Percentiles rank a stretch among this genome's conserved stretches.
phyloP scores from a whole-genome alignment of 2,888 invertebrate species.

The Caenorhabditis becei region DNA sequence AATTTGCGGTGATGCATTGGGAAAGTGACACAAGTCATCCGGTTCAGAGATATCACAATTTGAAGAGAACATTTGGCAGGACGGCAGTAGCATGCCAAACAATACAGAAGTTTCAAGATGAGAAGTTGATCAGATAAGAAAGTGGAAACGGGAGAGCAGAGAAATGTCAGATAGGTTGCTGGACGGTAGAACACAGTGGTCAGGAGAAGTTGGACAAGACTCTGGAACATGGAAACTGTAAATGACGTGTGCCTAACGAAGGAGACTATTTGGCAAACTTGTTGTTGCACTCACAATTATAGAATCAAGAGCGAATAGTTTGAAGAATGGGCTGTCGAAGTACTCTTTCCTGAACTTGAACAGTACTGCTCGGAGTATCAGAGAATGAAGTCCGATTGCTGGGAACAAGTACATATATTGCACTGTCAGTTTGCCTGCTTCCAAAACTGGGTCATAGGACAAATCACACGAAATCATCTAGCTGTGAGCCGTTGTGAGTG shows the following conservation, averaged over 20 bases:
- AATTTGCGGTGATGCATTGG: background rate
- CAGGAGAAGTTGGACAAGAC: background rate
- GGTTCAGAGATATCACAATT: slow-evolving; percentile 12
- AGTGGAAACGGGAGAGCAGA: background rate
- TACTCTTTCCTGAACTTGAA: background rate
- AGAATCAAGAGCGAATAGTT: background rate
- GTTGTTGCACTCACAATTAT: background rate
- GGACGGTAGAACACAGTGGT: slow-evolving; percentile 1
- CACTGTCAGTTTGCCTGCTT: background rate
- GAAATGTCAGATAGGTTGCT: background rate
- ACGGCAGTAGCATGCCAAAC: background rate
- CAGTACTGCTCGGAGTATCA: background rate
- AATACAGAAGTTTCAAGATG: background rate
- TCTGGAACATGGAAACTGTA: too few species aligned
- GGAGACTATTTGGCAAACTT: too few species aligned
- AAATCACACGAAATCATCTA: background rate
- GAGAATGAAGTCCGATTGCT: background rate
- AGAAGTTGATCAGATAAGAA: background rate
- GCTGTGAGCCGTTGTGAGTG: background rate
- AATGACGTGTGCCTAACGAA: too few species aligned
- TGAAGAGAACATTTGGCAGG: background rate
- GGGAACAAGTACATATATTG: background rate
- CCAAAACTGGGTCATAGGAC: background rate
- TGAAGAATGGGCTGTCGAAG: background rate
- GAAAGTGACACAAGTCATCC: slow-evolving; percentile 7